phyloP scores from a whole-genome alignment of 2,113 vertebrate genomes.

The Petrocephalus zakoni region DNA sequence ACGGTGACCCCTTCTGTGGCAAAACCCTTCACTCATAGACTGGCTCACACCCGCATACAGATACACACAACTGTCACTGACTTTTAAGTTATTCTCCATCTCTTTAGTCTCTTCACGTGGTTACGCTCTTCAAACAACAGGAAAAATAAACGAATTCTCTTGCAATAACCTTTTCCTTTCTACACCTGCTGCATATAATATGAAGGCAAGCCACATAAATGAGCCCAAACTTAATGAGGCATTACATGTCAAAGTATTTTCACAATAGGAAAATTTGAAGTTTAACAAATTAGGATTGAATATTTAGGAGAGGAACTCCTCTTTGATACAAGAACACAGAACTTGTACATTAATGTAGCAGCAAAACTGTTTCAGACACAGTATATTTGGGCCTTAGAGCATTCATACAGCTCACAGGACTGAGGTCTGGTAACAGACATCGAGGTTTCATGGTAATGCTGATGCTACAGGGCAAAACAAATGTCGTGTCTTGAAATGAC shows the following conservation, averaged over 20 bases:
- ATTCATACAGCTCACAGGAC: slow-evolving; percentile 1
- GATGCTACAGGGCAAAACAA: background rate
- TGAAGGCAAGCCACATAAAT: slow-evolving; percentile 47
- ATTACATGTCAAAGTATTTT: slow-evolving; percentile 50
- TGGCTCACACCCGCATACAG: background rate
- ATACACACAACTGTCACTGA: background rate
- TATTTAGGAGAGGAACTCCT: slow-evolving; percentile 25
- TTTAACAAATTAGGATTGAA: slow-evolving; percentile 46
- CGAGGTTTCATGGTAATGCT: background rate
- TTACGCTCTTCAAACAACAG: background rate
- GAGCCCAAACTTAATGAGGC: slow-evolving; percentile 50
- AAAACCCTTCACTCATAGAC: background rate
- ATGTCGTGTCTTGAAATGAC: background rate
- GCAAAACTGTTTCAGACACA: background rate
- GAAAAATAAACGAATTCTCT: slow-evolving; percentile 39
- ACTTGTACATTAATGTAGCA: background rate
- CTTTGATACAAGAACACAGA: background rate
- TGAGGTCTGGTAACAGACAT: background rate
- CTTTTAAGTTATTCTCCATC: background rate
- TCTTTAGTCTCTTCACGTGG: background rate
- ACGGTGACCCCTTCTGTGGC: background rate
- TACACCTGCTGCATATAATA: slow-evolving; percentile 42
- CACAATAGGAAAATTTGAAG: slow-evolving; percentile 42
- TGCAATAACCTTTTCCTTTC: slow-evolving; percentile 20
- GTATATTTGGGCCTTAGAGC: background rate